Evolutionary conservation across 1,140 invertebrate species (phyloP).

Genomic region (Eriosoma lanigerum): DNA sequence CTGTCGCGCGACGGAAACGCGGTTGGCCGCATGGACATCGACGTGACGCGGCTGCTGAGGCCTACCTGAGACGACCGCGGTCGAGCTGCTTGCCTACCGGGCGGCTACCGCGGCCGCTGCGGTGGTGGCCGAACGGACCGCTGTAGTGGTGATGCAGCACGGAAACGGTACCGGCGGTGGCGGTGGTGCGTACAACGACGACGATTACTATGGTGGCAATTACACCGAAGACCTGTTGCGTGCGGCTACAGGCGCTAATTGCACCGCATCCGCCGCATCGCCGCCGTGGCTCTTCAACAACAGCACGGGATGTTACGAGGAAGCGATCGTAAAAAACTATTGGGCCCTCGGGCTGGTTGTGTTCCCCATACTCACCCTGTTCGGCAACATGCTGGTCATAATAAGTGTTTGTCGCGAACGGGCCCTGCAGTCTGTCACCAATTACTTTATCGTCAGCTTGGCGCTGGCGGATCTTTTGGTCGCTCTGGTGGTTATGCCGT

Average conservation of each 20-base stretch:
- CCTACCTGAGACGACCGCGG: slow-evolving; percentile 12
- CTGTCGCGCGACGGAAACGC: neutral
- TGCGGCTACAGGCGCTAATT: neutral
- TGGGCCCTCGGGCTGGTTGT: slow-evolving; percentile 84
- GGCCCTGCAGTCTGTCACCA: slow-evolving; percentile 90
- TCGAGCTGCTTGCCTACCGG: slow-evolving; percentile 11
- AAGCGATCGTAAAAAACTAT: slow-evolving; percentile 65
- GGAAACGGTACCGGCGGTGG: neutral
- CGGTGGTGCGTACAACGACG: slow-evolving; percentile 19
- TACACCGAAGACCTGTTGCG: neutral
- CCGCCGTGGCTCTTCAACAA: slow-evolving; percentile 8
- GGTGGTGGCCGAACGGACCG: slow-evolving; percentile 9
- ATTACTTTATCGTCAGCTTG: slow-evolving; percentile 97
- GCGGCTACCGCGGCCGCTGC: slow-evolving; percentile 44
- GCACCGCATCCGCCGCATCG: neutral
- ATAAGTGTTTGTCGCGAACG: slow-evolving; percentile 87
- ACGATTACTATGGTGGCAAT: neutral
- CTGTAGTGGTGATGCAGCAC: slow-evolving; percentile 17
- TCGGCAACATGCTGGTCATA: slow-evolving; percentile 96
- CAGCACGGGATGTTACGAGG: slow-evolving; percentile 58
- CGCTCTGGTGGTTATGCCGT: slow-evolving; percentile 96
- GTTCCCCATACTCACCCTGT: slow-evolving; percentile 90
- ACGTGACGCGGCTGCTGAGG: slow-evolving; percentile 8
- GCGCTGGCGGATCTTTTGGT: slow-evolving; percentile 97
- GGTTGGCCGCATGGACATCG: slow-evolving; percentile 1